These are phyloP conservation scores for Napeogenes sylphis DNA, from an alignment of 2,888 invertebrate species.

Conservation along the genomic window DNA sequence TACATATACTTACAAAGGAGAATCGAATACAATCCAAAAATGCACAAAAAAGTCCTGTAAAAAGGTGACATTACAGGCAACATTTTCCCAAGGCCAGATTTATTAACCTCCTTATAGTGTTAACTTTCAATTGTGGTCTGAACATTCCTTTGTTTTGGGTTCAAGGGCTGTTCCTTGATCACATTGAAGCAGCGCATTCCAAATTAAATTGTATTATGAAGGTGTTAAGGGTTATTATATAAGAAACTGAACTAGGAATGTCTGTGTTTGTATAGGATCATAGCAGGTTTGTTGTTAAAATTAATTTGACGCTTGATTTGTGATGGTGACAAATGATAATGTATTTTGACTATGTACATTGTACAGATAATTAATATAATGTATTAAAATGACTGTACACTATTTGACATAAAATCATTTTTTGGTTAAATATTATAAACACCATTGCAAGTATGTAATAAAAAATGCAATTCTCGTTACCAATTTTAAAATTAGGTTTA, in stretches of 20 bases:
- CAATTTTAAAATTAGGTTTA: not conserved
- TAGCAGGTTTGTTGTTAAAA: not conserved
- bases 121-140: slow-evolving; percentile 53
- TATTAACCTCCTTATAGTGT: slow-evolving; percentile 22
- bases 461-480: not conserved
- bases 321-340: not conserved
- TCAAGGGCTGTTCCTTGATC: slow-evolving; percentile 55
- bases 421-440: too few species aligned
- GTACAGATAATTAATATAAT: not conserved
- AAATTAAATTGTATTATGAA: not conserved
- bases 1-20: too few species aligned
- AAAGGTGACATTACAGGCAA: too few species aligned
- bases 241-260: not conserved
- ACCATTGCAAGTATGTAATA: not conserved
- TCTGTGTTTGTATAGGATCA: slow-evolving; percentile 1
- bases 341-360: not conserved
- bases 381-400: too few species aligned
- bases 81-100: slow-evolving; percentile 25
- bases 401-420: too few species aligned
- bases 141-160: slow-evolving; percentile 56
- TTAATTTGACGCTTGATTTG: not conserved
- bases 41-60: too few species aligned
- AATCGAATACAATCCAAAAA: too few species aligned
- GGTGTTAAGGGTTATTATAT: not conserved
- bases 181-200: slow-evolving; percentile 16